Conservation (phyloP, 1,140 invertebrate species). For the Platyura marginata region DNA sequence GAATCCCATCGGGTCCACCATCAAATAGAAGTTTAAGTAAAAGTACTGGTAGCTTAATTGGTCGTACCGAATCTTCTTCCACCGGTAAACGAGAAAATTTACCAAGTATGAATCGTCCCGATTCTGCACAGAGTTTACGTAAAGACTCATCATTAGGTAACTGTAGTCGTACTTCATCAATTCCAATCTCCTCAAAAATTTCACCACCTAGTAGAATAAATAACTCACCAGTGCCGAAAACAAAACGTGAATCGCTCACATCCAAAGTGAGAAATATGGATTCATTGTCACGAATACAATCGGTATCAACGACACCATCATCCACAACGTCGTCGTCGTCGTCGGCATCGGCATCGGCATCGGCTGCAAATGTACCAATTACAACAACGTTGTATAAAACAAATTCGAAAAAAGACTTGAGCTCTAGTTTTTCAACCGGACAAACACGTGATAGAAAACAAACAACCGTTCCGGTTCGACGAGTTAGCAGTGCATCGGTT, state of each 20-base stretch:
- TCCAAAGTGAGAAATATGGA: slow-evolving; percentile 32
- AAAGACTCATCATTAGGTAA: slow-evolving; percentile 18
- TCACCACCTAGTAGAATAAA: slow-evolving; percentile 24
- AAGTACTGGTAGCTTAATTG: slow-evolving; percentile 25
- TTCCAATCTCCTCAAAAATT: slow-evolving; percentile 20
- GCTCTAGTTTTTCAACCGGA: slow-evolving; percentile 16
- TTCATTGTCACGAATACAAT: slow-evolving; percentile 23
- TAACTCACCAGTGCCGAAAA: slow-evolving; percentile 27
- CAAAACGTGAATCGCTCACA: slow-evolving; percentile 38
- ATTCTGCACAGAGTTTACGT: slow-evolving; percentile 27
- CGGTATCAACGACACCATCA: slow-evolving; percentile 7
- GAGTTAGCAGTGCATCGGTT: slow-evolving; percentile 21
- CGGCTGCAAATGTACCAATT: slow-evolving; percentile 1
- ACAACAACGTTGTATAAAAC: slow-evolving; percentile 17
- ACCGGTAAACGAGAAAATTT: neutral
- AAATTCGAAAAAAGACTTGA: slow-evolving; percentile 9
- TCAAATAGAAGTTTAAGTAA: slow-evolving; percentile 20
- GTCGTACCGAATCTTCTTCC: slow-evolving; percentile 13
- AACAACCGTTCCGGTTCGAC: slow-evolving; percentile 14
- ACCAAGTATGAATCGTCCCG: slow-evolving; percentile 17
- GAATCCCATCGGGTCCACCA: slow-evolving; percentile 25
- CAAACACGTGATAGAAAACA: slow-evolving; percentile 8
- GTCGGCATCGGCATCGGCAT: neutral
- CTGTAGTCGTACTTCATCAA: slow-evolving; percentile 19
- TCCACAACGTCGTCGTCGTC: neutral